Evolutionary conservation across 2,888 invertebrate species (phyloP), one percentile per base, ranked within the genome.

Genomic region (Corythucha ciliata): DNA sequence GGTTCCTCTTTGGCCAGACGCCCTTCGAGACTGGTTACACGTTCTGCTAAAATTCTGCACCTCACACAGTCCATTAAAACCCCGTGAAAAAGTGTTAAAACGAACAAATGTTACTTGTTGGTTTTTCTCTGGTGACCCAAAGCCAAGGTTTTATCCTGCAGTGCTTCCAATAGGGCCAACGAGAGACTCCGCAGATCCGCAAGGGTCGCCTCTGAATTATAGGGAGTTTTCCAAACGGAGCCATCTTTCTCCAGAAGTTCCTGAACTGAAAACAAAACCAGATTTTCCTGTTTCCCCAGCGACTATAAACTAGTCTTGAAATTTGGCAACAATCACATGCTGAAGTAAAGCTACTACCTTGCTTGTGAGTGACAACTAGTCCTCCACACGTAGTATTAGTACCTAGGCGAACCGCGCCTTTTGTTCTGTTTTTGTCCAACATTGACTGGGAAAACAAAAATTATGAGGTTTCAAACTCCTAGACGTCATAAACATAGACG

Each of bases 141-240:
- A 1, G 88, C 88, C 53, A 86, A 72, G 42, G 82, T 83, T 69
- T 90, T 90, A 65, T 91, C 90, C 68, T 84, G 86, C 29, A 90
- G 71, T 40, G 87, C 80, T 66, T 91, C 90, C 61, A 90, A 72
- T 32, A 91, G 69, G 5, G 86, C 86, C 46, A 81, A 71, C 59
- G 87, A 83, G 16, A 90, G 69, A 1, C 83, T 81, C 62, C 83
- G 82, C 36, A 89, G 70, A 67, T 90, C 89, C 12, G 79, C 74
- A 56, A 83, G 75, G 2, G 83, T 83, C 59, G 79, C 77, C 10
- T 76, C 74, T 59, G 78, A 76, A 29, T 76, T 74, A 29, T 44
- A 36, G 2, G 51, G 44, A 32, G 51, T 40, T 36, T 51, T 51
- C 51, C 53, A 56, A n/a, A 53, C 56, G 74, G 68, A 25, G 67